Evolutionary conservation across 2,888 invertebrate species (phyloP).

Genomic region (Cynaeus angustus): DNA sequence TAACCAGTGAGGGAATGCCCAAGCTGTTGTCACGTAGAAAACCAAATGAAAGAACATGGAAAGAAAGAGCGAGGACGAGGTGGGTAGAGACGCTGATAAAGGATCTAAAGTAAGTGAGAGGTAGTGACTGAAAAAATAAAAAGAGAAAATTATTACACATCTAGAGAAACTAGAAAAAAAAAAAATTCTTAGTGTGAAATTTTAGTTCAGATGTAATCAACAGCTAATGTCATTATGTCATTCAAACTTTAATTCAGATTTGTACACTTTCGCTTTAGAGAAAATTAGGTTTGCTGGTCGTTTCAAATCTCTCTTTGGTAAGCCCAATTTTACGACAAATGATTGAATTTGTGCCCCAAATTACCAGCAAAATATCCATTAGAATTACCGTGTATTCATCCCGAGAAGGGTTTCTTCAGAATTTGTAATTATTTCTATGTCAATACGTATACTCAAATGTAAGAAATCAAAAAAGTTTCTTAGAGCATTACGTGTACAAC

Average conservation of each 20-base stretch:
- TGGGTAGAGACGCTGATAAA: no score
- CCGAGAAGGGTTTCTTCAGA: conserved; percentile 3
- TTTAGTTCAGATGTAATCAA: conserved; percentile 41
- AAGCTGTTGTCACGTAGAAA: no score
- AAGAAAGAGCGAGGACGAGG: no score
- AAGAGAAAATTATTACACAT: no score
- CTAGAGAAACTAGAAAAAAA: no score
- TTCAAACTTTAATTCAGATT: conserved; percentile 47
- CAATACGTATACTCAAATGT: no score
- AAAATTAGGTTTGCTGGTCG: conserved; percentile 43
- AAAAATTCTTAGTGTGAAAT: conserved; percentile 29
- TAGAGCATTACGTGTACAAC: no score
- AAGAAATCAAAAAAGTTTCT: no score
- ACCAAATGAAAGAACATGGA: no score
- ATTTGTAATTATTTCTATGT: conserved; percentile 14
- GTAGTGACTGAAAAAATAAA: no score
- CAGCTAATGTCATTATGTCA: conserved; percentile 44
- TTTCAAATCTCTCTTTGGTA: conserved; percentile 35
- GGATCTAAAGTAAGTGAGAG: no score
- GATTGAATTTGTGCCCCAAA: conserved; percentile 41
- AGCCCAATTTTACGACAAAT: conserved; percentile 43
- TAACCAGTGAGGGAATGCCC: no score
- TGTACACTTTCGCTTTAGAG: conserved; percentile 41
- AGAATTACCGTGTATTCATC: conserved; percentile 25
- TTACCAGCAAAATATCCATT: conserved; percentile 35